phyloP scores from a whole-genome alignment of 2,113 vertebrate species.

The Callospermophilus lateralis region DNA sequence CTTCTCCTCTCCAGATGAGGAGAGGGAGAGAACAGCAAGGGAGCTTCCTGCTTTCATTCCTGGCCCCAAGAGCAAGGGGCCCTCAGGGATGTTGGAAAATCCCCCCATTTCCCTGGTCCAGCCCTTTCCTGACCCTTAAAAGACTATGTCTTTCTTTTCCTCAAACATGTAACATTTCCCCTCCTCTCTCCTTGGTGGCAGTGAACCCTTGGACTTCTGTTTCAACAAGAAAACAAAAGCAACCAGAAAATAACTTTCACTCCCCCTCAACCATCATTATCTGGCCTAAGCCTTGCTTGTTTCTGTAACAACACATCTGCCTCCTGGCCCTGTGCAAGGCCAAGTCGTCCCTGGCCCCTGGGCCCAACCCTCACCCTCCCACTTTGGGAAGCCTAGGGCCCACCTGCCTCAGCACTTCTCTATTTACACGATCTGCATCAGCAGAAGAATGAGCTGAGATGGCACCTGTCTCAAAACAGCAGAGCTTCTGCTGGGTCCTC shows the following conservation, averaged over 20 bases:
- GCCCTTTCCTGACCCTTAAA: not conserved
- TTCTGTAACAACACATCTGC: accelerated
- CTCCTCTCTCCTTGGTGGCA: not conserved
- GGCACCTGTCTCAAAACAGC: not conserved
- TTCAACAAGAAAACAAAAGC: not conserved
- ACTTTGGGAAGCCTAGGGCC: not conserved
- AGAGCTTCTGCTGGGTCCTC: not conserved
- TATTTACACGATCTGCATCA: not conserved
- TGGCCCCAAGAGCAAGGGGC: not conserved
- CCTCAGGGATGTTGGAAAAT: not conserved
- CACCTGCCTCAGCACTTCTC: not conserved
- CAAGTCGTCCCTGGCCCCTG: not conserved
- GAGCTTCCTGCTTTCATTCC: not conserved
- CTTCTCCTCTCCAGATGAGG: not conserved
- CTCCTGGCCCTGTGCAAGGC: not conserved
- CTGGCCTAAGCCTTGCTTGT: too few relatives aligned
- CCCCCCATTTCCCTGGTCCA: not conserved
- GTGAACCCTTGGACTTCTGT: not conserved
- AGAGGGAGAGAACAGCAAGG: accelerated
- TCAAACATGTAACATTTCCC: not conserved
- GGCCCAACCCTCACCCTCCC: not conserved
- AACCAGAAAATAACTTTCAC: not conserved
- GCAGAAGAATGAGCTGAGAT: not conserved
- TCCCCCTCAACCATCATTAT: not conserved
- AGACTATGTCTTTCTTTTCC: not conserved